These are phyloP conservation scores for Cephus pulcher DNA, from an alignment of 2,888 invertebrate genomes.

Conservation along the genomic window DNA sequence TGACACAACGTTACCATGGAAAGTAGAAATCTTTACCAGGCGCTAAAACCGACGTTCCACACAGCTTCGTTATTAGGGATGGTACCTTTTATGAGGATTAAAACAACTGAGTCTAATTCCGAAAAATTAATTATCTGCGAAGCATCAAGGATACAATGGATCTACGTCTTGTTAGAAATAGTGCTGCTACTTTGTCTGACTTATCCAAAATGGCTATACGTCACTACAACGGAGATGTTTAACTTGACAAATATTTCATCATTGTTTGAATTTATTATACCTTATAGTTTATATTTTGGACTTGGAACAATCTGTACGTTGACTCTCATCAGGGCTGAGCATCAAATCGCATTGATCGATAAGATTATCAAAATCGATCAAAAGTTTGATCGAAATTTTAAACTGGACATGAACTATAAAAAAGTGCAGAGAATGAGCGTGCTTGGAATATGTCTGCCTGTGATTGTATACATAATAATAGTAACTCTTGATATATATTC, in stretches of 20 bases:
- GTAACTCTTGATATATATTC: neutral
- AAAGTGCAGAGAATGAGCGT: neutral
- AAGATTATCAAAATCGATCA: neutral
- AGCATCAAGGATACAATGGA: neutral
- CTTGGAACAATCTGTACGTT: neutral
- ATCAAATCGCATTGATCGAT: neutral
- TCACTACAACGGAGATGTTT: neutral
- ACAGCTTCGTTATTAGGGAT: neutral
- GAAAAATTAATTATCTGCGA: neutral
- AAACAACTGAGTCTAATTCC: neutral
- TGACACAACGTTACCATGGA: neutral
- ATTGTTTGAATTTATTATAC: neutral
- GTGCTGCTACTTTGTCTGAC: neutral
- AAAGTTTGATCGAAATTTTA: neutral
- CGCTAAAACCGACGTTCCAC: neutral
- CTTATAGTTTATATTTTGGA: neutral
- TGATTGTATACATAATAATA: neutral
- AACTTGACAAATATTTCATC: neutral
- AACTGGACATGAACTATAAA: neutral
- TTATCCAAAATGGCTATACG: neutral
- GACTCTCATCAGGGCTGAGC: neutral
- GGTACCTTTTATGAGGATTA: neutral
- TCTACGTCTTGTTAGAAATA: neutral
- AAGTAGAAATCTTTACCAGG: neutral
- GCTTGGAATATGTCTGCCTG: neutral